Evolutionary conservation across 2,888 invertebrate genomes (phyloP).

Genomic region (Junonia oenone): DNA sequence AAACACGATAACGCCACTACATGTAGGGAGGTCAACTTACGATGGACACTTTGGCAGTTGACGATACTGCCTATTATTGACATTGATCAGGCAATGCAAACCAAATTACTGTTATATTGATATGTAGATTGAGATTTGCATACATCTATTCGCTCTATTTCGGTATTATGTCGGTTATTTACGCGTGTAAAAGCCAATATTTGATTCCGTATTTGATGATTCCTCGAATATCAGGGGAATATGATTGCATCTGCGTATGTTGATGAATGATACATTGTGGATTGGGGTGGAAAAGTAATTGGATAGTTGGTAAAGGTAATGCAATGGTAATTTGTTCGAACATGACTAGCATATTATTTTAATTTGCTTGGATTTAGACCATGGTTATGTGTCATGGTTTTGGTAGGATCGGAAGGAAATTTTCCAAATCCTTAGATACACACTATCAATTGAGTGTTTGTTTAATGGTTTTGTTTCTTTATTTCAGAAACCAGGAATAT

Average conservation of each 20-base stretch:
- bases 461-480: background rate
- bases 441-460: no score
- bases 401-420: no score
- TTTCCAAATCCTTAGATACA: no score
- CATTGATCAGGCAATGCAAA: background rate
- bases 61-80: background rate
- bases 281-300: background rate
- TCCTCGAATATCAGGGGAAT: background rate
- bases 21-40: background rate
- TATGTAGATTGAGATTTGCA: background rate
- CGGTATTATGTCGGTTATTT: background rate
- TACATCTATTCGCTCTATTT: background rate
- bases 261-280: background rate
- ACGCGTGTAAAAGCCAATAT: background rate
- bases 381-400: no score
- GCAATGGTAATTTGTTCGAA: no score
- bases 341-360: no score
- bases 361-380: no score
- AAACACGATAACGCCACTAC: background rate
- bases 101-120: background rate
- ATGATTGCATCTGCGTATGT: background rate
- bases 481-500: conserved; percentile 56
- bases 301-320: no score
- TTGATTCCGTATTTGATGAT: background rate
- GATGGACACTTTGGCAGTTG: no score